phyloP scores from a whole-genome alignment of 2,113 vertebrate species.

The Pundamilia nyererei region DNA sequence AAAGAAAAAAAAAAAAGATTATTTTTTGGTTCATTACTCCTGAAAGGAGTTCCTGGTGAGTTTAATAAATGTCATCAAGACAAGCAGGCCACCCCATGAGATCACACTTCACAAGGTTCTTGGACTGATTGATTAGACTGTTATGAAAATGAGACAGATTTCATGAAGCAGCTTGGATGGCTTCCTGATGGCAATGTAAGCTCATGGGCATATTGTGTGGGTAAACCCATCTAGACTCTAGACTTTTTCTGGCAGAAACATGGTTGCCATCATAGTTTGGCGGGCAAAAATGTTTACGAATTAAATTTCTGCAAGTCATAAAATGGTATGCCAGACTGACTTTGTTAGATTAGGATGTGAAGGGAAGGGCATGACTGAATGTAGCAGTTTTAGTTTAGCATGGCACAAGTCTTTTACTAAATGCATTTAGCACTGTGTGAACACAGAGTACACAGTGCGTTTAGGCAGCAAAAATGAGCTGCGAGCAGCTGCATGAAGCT shows the following conservation, averaged over 20 bases:
- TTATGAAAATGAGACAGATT: conserved; percentile 15
- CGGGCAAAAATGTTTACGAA: background rate
- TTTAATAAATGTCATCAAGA: conserved; percentile 44
- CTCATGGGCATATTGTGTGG: background rate
- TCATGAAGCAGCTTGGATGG: conserved; percentile 10
- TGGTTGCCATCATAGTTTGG: background rate
- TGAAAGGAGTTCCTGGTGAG: conserved; percentile 25
- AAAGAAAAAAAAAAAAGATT: background rate
- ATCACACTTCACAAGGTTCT: conserved; percentile 2
- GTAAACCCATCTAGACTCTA: background rate
- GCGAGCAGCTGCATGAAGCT: background rate
- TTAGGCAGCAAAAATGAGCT: background rate
- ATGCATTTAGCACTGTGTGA: background rate
- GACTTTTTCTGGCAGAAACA: background rate
- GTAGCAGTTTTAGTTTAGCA: background rate
- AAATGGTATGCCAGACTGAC: background rate
- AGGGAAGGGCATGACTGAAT: background rate
- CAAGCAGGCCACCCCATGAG: conserved; percentile 6
- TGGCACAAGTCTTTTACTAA: background rate
- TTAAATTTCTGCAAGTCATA: background rate
- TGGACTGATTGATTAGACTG: conserved; percentile 20
- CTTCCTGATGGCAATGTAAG: conserved; percentile 2
- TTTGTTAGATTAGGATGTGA: background rate
- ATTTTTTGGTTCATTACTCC: conserved; percentile 41
- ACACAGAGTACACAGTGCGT: background rate